Percentiles rank a stretch among this genome's conserved stretches.
phyloP scores from a whole-genome alignment of 1,140 invertebrate species.

The Hydropsyche tenuis region DNA sequence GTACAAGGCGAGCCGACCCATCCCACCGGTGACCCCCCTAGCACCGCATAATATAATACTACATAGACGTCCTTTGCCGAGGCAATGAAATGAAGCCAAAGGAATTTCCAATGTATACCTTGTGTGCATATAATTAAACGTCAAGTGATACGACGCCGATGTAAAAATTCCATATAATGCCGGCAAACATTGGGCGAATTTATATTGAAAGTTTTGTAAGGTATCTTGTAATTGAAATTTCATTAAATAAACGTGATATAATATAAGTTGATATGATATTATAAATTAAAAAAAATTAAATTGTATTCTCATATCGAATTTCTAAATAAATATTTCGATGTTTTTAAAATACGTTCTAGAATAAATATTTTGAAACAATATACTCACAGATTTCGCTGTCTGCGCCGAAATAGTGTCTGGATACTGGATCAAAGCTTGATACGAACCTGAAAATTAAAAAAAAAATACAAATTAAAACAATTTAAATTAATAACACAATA shows the following conservation, averaged over 20 bases:
- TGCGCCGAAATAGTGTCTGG: conserved; percentile 95
- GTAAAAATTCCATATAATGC: not conserved
- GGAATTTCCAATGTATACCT: conserved; percentile 18
- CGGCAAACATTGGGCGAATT: not conserved
- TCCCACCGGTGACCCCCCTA: not conserved
- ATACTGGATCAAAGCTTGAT: conserved; percentile 99
- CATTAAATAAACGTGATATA: no score
- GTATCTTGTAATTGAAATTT: no score
- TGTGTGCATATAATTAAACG: not conserved
- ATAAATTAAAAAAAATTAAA: not conserved
- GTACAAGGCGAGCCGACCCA: not conserved
- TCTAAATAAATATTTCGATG: conserved; percentile 5
- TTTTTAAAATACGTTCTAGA: not conserved
- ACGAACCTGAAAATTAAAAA: conserved; percentile 81
- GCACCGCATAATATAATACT: no score
- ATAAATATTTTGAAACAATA: not conserved
- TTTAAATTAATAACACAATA: not conserved
- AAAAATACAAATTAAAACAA: conserved; percentile 9
- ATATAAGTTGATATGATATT: not conserved
- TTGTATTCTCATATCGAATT: conserved; percentile 4
- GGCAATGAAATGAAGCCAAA: conserved; percentile 26
- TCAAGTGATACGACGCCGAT: not conserved
- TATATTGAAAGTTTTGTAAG: not conserved
- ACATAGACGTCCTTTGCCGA: not conserved
- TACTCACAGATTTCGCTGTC: conserved; percentile 90